These are phyloP conservation scores for Mantis religiosa DNA, from an alignment of 2,888 invertebrate genomes.

Conservation along the genomic window DNA sequence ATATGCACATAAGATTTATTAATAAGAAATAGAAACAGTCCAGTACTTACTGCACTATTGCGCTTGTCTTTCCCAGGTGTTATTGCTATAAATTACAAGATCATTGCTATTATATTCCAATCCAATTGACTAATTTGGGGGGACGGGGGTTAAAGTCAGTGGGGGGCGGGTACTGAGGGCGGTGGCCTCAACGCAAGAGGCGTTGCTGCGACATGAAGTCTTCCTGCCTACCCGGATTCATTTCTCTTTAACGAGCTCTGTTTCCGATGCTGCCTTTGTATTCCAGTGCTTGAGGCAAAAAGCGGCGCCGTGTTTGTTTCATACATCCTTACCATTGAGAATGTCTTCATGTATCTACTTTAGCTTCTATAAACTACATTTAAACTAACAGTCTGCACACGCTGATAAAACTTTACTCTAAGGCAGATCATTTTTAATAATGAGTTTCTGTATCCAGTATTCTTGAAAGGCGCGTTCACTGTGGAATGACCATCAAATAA, in stretches of 20 bases:
- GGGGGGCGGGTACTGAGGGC: not conserved
- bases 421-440: no score
- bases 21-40: no score
- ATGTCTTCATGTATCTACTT: no score
- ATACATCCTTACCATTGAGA: not conserved
- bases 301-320: not conserved
- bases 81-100: conserved; percentile 1
- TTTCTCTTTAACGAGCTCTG: not conserved
- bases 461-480: no score
- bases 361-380: no score
- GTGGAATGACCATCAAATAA: no score
- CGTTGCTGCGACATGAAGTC: not conserved
- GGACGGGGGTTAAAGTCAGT: not conserved
- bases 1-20: no score
- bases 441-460: no score
- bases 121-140: conserved; percentile 13
- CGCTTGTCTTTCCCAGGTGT: not conserved
- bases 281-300: not conserved
- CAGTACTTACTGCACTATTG: not conserved
- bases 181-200: not conserved
- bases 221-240: not conserved
- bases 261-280: not conserved
- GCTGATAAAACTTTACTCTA: no score
- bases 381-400: no score
- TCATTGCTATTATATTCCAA: conserved; percentile 7